Percentiles rank a stretch among this genome's conserved stretches.
Evolutionary conservation across 2,113 vertebrate genomes (phyloP).

Genomic region (Montifringilla adamsi): DNA sequence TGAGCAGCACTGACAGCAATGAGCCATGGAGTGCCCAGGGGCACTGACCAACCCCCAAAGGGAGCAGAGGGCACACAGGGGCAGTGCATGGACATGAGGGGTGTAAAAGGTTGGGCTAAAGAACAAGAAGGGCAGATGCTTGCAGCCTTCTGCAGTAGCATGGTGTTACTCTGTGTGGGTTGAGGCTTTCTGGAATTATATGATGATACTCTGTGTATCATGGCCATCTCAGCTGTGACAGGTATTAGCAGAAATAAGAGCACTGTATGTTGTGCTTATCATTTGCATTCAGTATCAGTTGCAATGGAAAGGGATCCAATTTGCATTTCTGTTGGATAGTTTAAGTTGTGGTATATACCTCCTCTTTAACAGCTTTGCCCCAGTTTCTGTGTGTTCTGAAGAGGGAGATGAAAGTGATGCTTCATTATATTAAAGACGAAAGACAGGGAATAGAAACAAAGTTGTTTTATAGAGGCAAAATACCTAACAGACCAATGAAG

Average conservation of each 20-base stretch:
- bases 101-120: neutral
- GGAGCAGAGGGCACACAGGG: neutral
- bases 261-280: neutral
- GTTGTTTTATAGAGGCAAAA: neutral
- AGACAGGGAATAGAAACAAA: neutral
- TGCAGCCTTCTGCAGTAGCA: neutral
- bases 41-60: neutral
- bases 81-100: neutral
- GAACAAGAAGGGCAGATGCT: neutral
- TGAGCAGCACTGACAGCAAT: neutral
- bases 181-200: neutral
- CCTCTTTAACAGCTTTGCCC: neutral
- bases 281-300: neutral
- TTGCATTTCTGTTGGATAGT: neutral
- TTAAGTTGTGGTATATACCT: neutral
- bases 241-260: neutral
- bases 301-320: neutral
- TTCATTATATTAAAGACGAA: neutral
- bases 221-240: neutral
- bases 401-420: neutral
- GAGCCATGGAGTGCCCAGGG: neutral
- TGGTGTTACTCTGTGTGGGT: neutral
- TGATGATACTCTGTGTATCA: neutral
- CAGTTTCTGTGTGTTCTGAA: neutral
- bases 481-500: neutral